phyloP scores from a whole-genome alignment of 2,888 invertebrate species.

The Parnassius apollo region DNA sequence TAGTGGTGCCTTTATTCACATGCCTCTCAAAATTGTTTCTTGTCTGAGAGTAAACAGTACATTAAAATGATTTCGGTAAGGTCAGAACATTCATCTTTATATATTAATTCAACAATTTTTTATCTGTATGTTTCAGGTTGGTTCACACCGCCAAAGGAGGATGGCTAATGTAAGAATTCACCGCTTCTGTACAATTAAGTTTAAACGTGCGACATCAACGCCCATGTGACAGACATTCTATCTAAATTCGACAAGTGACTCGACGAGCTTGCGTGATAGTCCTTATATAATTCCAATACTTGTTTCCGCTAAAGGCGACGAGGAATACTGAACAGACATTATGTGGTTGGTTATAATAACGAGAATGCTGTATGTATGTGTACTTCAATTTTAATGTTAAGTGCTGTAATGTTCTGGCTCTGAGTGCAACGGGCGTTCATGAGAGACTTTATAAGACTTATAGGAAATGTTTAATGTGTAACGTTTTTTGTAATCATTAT shows the following conservation, averaged over 20 bases:
- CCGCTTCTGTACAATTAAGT: conserved; percentile 63
- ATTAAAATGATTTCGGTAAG: too few relatives aligned
- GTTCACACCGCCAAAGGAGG: conserved; percentile 95
- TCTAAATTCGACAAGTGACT: conserved; percentile 57
- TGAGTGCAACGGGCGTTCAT: conserved; percentile 61
- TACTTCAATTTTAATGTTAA: conserved; percentile 54
- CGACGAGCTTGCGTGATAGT: conserved; percentile 47
- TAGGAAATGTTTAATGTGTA: conserved; percentile 79
- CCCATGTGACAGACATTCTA: conserved; percentile 52
- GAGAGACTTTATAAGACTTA: conserved; percentile 79
- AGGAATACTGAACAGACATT: conserved; percentile 29
- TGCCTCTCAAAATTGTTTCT: too few relatives aligned
- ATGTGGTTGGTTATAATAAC: conserved; percentile 15
- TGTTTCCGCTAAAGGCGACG: conserved; percentile 14
- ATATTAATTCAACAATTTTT: background rate
- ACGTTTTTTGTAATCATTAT: conserved; percentile 78
- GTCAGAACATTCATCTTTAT: too few relatives aligned
- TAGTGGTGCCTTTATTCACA: too few relatives aligned
- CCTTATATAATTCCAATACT: conserved; percentile 29
- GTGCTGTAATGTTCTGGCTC: conserved; percentile 61
- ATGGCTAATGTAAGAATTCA: conserved; percentile 84
- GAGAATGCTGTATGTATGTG: conserved; percentile 29
- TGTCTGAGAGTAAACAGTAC: too few relatives aligned
- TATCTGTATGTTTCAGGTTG: conserved; percentile 84
- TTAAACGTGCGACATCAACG: conserved; percentile 60